Conservation (phyloP, 92 coral and sea anemone species). For the Isaurus tuberculatus region DNA sequence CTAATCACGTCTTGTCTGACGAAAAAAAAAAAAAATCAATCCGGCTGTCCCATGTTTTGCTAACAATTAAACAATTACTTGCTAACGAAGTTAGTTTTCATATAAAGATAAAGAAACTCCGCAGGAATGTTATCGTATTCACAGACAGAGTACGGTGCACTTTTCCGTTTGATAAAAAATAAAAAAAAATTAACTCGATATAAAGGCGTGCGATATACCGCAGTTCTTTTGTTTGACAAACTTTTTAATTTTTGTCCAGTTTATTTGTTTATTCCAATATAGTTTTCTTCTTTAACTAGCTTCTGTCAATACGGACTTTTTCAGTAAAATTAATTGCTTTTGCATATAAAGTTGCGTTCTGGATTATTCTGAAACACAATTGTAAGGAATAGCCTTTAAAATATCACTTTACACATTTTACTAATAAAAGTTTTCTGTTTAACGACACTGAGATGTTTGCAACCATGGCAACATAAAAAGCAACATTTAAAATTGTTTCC, state of each 20-base stretch:
- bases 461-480: background rate
- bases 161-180: background rate
- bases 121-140: background rate
- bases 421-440: background rate
- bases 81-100: too few species aligned
- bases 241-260: too few species aligned
- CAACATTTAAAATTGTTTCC: background rate
- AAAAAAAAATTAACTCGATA: too few species aligned
- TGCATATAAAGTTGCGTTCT: background rate
- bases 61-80: too few species aligned
- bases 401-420: background rate
- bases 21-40: background rate
- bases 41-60: background rate
- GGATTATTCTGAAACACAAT: background rate
- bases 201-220: background rate
- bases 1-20: conserved; percentile 1
- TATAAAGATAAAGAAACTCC: too few species aligned
- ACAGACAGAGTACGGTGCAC: background rate
- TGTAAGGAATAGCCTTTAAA: background rate
- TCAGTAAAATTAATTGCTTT: background rate
- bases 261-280: too few species aligned
- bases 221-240: background rate
- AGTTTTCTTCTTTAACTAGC: too few species aligned
- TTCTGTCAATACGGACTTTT: too few species aligned
- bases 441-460: background rate